These are phyloP conservation scores for Bufo bufo DNA, from an alignment of 2,113 vertebrate genomes.

Conservation along the genomic window DNA sequence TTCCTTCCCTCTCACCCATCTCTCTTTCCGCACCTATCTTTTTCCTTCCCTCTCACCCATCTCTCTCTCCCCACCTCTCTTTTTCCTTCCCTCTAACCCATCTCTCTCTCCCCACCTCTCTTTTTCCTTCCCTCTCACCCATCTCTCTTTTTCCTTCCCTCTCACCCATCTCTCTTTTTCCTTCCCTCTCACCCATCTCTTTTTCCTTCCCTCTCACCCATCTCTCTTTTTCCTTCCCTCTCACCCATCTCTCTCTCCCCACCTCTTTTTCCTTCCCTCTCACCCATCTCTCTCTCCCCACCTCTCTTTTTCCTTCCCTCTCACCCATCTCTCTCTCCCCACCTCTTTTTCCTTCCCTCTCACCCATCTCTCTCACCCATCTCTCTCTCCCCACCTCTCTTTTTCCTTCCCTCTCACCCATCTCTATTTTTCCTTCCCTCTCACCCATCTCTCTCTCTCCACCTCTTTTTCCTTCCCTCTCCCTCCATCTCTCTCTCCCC, in stretches of 20 bases:
- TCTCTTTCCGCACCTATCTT: no score
- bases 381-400: no score
- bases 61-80: background rate
- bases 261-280: background rate
- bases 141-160: no score
- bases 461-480: background rate
- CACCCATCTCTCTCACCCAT: no score
- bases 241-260: background rate
- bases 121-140: background rate
- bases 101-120: background rate
- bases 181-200: background rate
- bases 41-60: background rate
- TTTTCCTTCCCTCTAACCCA: no score
- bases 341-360: background rate
- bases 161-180: no score
- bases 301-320: background rate
- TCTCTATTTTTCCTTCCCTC: background rate
- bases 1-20: background rate
- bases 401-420: background rate
- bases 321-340: background rate
- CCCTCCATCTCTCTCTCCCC: fast-evolving
- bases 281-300: background rate
- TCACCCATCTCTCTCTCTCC: background rate
- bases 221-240: background rate
- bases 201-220: background rate